Evolutionary conservation across 2,797 vertebrate species (phyloP).

Genomic region (Meriones psammophilus): DNA sequence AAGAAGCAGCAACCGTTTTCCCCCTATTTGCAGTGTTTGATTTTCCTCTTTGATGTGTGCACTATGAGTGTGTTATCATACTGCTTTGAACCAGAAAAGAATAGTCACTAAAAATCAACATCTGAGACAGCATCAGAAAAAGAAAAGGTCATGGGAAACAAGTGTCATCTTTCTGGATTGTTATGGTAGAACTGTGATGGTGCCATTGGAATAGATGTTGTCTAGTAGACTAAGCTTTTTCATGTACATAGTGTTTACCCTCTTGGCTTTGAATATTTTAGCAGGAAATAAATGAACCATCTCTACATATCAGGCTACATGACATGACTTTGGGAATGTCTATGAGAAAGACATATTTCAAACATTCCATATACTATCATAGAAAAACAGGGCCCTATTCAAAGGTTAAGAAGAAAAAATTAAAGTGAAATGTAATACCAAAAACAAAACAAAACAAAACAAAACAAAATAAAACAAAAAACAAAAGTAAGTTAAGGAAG

Average conservation of each 20-base stretch:
- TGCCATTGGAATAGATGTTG: not conserved
- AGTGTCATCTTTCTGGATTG: not conserved
- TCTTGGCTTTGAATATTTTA: not conserved
- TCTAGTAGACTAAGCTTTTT: not conserved
- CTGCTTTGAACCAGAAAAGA: conserved; percentile 6
- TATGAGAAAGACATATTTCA: not conserved
- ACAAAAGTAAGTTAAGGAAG: conserved; percentile 8
- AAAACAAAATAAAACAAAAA: not conserved
- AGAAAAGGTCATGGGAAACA: not conserved
- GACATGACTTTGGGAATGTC: not conserved
- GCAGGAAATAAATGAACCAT: not conserved
- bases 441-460: not conserved
- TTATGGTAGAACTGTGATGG: not conserved
- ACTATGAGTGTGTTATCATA: not conserved
- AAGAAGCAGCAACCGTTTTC: conserved; percentile 17
- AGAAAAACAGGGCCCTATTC: not conserved
- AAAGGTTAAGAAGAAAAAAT: not conserved
- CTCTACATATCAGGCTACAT: not conserved
- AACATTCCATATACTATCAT: not conserved
- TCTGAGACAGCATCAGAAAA: not conserved
- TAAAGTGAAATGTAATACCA: not conserved
- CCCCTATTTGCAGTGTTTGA: not conserved
- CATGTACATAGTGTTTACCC: not conserved
- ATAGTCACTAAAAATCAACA: not conserved
- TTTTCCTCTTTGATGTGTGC: not conserved